These are phyloP conservation scores for Bufotes viridis DNA, from an alignment of 2,797 vertebrate species.

Conservation along the genomic window DNA sequence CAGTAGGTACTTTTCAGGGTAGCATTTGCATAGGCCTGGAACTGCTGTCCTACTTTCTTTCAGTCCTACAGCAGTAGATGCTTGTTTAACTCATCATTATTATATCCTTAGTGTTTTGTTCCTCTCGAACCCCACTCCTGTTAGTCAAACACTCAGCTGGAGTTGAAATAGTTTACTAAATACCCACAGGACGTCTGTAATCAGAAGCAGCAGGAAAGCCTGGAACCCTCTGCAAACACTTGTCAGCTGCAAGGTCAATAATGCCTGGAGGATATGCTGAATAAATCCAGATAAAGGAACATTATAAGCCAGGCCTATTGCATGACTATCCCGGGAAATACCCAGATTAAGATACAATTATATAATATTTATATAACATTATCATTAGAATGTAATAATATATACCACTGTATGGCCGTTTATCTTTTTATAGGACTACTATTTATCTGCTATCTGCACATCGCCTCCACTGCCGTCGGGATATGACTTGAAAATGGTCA, in stretches of 20 bases:
- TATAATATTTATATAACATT: constrained; percentile 42
- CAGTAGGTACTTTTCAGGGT: too few relatives aligned
- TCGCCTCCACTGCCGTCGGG: too few relatives aligned
- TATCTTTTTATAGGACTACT: too few relatives aligned
- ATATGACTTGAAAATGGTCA: too few relatives aligned
- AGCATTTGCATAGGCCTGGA: too few relatives aligned
- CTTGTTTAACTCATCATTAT: not conserved
- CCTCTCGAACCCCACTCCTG: not conserved
- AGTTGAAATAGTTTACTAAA: constrained; percentile 14
- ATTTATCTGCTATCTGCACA: too few relatives aligned
- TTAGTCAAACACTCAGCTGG: constrained; percentile 24
- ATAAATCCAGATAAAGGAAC: not conserved
- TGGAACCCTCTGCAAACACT: constrained; percentile 9
- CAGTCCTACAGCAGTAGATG: too few relatives aligned
- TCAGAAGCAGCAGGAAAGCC: constrained; percentile 17
- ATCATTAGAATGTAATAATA: constrained; percentile 11
- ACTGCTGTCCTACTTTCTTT: too few relatives aligned
- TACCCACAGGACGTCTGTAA: constrained; percentile 4
- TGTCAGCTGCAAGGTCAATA: constrained; percentile 6
- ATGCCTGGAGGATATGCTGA: not conserved
- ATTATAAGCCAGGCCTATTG: not conserved
- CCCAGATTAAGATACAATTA: not conserved
- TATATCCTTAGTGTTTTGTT: not conserved
- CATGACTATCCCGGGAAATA: not conserved
- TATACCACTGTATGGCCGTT: too few relatives aligned